These are phyloP conservation scores for Sphaerodactylus townsendi DNA, from an alignment of 2,113 vertebrate genomes.

Conservation along the genomic window DNA sequence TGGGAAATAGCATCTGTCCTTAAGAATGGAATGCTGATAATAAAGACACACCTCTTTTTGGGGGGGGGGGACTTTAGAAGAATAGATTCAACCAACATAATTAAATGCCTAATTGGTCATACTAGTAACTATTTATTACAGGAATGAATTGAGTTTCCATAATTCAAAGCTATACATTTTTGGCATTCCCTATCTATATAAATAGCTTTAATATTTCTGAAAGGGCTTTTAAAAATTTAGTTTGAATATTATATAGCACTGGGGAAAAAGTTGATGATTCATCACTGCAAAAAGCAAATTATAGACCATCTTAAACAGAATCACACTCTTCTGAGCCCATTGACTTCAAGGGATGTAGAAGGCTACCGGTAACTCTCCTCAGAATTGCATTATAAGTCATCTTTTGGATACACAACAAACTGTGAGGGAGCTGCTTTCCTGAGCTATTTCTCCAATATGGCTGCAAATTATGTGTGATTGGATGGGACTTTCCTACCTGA, in stretches of 20 bases:
- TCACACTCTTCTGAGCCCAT: too few relatives aligned
- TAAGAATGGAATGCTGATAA: slow-evolving; percentile 74
- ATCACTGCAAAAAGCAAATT: neutral
- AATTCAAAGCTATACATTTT: neutral
- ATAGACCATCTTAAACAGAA: too few relatives aligned
- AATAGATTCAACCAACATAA: slow-evolving; percentile 73
- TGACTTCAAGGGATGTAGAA: too few relatives aligned
- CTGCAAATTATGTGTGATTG: neutral
- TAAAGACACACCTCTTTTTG: slow-evolving; percentile 41
- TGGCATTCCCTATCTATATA: neutral
- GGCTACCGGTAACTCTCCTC: too few relatives aligned
- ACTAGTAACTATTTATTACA: slow-evolving; percentile 72
- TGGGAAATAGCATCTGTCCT: slow-evolving; percentile 75
- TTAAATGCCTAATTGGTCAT: slow-evolving; percentile 80
- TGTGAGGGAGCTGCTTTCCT: neutral
- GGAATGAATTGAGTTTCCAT: slow-evolving; percentile 59
- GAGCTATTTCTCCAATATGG: neutral
- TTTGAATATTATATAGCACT: too few relatives aligned
- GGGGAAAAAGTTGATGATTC: neutral
- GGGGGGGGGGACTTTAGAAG: too few relatives aligned
- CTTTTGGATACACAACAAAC: too few relatives aligned
- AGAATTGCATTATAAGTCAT: too few relatives aligned
- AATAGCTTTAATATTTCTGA: neutral
- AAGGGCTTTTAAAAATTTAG: too few relatives aligned
- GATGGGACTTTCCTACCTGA: neutral